Percentiles rank a stretch among this genome's conserved stretches.
These are phyloP conservation scores for Drosophila nebulosa DNA, from an alignment of 1,140 invertebrate species.

Conservation along the genomic window DNA sequence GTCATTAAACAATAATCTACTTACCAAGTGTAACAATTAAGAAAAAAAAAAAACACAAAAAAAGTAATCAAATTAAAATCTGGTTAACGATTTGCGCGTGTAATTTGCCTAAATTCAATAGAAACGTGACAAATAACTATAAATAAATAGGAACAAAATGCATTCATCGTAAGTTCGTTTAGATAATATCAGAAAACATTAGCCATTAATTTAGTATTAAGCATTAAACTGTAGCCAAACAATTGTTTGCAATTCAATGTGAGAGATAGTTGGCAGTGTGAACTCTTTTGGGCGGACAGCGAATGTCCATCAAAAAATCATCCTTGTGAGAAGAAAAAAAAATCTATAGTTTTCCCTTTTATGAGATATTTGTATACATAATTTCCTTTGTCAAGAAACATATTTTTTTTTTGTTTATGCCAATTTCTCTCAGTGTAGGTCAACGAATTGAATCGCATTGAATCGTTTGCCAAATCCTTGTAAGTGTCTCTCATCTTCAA, in stretches of 20 bases:
- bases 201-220: neutral
- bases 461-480: neutral
- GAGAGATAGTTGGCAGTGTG: too few species aligned
- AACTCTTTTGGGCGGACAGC: too few species aligned
- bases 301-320: too few species aligned
- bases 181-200: neutral
- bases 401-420: neutral
- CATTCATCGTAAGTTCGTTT: slow-evolving; percentile 59
- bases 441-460: neutral
- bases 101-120: neutral
- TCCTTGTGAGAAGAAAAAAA: too few species aligned
- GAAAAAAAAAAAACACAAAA: neutral
- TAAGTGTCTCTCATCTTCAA: neutral
- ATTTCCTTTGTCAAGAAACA: too few species aligned
- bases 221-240: neutral
- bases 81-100: neutral
- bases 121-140: neutral
- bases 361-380: too few species aligned
- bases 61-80: neutral
- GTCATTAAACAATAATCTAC: neutral
- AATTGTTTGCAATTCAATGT: too few species aligned
- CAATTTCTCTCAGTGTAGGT: neutral
- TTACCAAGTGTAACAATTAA: neutral
- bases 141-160: slow-evolving; percentile 33
- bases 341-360: too few species aligned